Conservation (phyloP, 2,797 vertebrate species). For the Mustela erminea region DNA sequence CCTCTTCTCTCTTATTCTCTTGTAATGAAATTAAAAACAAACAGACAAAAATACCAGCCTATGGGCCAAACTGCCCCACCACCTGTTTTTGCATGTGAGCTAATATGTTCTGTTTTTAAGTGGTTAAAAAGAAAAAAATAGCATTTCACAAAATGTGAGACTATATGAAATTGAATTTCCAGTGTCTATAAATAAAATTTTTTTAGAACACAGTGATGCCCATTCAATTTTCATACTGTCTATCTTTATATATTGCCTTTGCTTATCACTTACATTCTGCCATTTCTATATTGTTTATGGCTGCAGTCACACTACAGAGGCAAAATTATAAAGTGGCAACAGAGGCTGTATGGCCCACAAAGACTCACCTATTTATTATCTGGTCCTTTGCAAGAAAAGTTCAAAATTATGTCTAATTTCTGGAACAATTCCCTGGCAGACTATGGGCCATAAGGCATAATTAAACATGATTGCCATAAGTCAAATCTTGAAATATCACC, state of each 20-base stretch:
- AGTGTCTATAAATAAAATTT: neutral
- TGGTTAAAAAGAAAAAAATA: neutral
- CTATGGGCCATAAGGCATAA: neutral
- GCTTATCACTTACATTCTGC: neutral
- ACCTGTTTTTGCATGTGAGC: neutral
- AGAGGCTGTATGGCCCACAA: neutral
- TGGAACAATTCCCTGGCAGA: neutral
- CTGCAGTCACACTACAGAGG: neutral
- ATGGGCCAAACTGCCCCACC: neutral
- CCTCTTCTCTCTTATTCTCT: neutral
- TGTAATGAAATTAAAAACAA: neutral
- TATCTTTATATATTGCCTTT: neutral
- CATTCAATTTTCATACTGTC: neutral
- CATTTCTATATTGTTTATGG: neutral
- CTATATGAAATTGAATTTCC: constrained; percentile 15
- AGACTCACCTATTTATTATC: neutral
- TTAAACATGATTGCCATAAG: neutral
- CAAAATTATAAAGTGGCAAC: neutral
- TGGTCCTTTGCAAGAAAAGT: neutral
- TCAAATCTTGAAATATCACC: neutral
- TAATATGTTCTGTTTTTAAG: neutral
- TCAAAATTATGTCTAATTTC: neutral
- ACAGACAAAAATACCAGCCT: neutral
- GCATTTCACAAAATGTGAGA: neutral
- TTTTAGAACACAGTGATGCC: neutral